Percentiles rank a stretch among this genome's conserved stretches.
Conservation (phyloP, 2,888 invertebrate species). For the Heliconius ethilla region DNA sequence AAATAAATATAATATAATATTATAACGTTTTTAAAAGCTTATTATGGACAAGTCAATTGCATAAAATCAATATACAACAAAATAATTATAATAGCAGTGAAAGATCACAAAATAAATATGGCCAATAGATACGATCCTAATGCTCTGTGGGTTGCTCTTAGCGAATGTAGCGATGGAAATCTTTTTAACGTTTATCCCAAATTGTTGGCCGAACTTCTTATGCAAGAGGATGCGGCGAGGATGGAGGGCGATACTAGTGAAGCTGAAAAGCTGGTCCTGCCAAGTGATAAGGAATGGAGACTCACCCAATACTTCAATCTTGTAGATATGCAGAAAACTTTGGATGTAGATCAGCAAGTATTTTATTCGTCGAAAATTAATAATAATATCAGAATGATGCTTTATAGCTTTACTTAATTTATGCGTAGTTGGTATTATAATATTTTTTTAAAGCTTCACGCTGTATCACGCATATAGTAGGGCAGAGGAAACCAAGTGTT, state of each 20-base stretch:
- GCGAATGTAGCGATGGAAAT: constrained; percentile 80
- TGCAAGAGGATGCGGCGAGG: constrained; percentile 74
- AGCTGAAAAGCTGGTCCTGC: constrained; percentile 83
- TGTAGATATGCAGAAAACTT: constrained; percentile 84
- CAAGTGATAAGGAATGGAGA: constrained; percentile 86
- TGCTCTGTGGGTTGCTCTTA: constrained; percentile 80
- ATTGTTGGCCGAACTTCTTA: constrained; percentile 83
- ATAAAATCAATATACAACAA: neutral
- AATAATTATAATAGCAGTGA: neutral
- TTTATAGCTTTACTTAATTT: too few species aligned
- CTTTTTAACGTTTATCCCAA: constrained; percentile 86
- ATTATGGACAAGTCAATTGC: neutral
- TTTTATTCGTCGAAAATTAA: constrained; percentile 14
- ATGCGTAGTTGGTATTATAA: too few species aligned
- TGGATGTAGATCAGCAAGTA: constrained; percentile 58
- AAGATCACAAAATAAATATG: constrained; percentile 52
- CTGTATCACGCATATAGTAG: too few species aligned
- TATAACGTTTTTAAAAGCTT: neutral
- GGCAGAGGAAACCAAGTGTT: too few species aligned
- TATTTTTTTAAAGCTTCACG: too few species aligned
- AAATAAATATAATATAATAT: neutral
- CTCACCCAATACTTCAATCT: constrained; percentile 85
- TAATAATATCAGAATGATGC: too few species aligned
- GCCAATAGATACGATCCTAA: constrained; percentile 66
- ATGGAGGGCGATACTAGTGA: constrained; percentile 72